These are phyloP conservation scores for Anisognathus igniventris DNA, from an alignment of 2,797 vertebrate species.

Conservation along the genomic window DNA sequence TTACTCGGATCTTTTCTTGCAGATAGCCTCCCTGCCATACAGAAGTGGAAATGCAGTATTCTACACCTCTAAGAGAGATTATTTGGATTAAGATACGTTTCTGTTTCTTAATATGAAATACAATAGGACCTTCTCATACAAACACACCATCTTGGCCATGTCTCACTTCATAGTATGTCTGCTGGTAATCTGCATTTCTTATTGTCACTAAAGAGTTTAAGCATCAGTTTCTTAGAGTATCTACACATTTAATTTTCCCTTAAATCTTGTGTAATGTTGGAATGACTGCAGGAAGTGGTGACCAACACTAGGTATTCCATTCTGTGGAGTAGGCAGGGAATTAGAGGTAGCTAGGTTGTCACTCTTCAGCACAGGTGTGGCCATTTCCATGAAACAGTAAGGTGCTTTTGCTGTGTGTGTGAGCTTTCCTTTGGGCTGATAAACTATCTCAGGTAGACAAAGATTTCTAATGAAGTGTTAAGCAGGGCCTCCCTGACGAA, in stretches of 20 bases:
- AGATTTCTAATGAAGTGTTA: background rate
- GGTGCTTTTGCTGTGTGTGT: background rate
- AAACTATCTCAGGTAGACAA: background rate
- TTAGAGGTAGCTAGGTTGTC: background rate
- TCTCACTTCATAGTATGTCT: background rate
- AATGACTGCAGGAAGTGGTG: background rate
- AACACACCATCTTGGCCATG: background rate
- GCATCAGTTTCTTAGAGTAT: background rate
- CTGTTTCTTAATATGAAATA: background rate
- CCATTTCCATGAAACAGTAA: rapidly evolving
- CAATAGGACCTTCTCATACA: background rate
- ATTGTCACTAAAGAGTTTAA: background rate
- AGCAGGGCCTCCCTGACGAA: background rate
- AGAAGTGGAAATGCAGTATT: background rate
- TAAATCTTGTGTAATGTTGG: background rate
- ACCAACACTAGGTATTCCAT: background rate
- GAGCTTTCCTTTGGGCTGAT: background rate
- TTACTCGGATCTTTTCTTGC: rapidly evolving
- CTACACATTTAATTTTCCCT: background rate
- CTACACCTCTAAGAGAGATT: background rate
- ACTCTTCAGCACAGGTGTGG: background rate
- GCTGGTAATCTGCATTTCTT: background rate
- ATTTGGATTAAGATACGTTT: background rate
- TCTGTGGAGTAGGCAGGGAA: background rate
- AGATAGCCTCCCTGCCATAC: background rate